These are phyloP conservation scores for Pachymerium ferrugineum DNA, from an alignment of 2,888 invertebrate genomes.

Conservation along the genomic window DNA sequence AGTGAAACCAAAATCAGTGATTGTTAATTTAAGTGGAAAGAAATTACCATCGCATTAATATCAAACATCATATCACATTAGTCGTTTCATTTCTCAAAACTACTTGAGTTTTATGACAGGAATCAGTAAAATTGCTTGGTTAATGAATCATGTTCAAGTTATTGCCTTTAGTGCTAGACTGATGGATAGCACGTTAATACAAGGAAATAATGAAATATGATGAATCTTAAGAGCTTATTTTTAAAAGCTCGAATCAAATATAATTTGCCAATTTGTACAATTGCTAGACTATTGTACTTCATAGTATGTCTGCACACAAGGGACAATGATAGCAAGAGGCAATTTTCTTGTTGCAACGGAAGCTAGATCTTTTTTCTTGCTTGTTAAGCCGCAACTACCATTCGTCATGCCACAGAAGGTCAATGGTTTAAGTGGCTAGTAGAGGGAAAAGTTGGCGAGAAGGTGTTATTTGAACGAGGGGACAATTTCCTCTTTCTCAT, in stretches of 20 bases:
- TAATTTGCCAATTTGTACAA: constrained; percentile 18
- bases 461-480: constrained; percentile 12
- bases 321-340: constrained; percentile 10
- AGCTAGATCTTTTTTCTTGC: constrained; percentile 9
- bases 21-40: no score
- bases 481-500: constrained; percentile 25
- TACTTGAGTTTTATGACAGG: neutral
- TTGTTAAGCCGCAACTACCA: constrained; percentile 19
- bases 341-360: constrained; percentile 11
- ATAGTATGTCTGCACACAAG: neutral
- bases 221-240: neutral
- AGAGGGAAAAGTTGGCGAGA: constrained; percentile 3
- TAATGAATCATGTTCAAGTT: no score
- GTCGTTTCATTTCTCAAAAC: constrained; percentile 1
- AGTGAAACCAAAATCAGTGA: no score
- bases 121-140: neutral
- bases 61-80: no score
- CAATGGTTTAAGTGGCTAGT: neutral
- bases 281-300: neutral
- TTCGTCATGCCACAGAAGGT: constrained; percentile 25
- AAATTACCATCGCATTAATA: no score
- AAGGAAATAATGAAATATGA: no score
- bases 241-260: neutral
- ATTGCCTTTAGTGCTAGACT: no score
- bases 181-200: no score